Base-by-base conservation (phyloP, 2,888 invertebrate genomes). In the Drosophila yooni region DNA sequence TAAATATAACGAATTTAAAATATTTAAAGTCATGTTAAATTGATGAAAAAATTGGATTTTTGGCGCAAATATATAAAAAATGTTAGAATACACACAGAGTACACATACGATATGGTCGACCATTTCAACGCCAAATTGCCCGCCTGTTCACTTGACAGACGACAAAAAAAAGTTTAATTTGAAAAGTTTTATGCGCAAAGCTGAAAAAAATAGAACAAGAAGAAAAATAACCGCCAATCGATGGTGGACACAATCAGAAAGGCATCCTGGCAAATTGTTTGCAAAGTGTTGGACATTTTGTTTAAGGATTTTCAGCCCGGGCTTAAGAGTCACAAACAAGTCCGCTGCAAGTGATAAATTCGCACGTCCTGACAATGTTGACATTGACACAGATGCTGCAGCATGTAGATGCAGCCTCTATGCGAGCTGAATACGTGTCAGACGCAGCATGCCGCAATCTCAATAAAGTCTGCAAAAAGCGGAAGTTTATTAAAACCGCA, bases 361-460 rank as follows among this genome's bases (percentile, higher is more conserved):
- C 61, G 72, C 81, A 89, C 89, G 89, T 76, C 52, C 76, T 57
- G 67, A 52, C 74, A 65, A 74, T 77, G 77, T 81, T 90, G 88
- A 90, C 91, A 88, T 88, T 88, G 88, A 89, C 88, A 88, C 90
- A 88, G 85, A 82, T 89, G 89, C 88, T 74, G 72, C 50, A 71
- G 65, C 63, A 67, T 70, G 33, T 38, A 67, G 81, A 76, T 70
- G 66, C 29, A 60, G 63, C 59, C 57, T 62, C n/a, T 8, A 25
- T 46, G 25, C 63, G 25, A 46, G 27, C 67, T 40, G 51, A 70
- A 73, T 71, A 64, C 85, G 84, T 89, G 82, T 82, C 76, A 82
- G 66, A 61, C 34, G 33, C 70, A 74, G 56, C 52, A 62, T 66
- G 74, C 73, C 72, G 66, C 73, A 65, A 74, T 73, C 83, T 86